These are phyloP conservation scores for Steromphala cineraria DNA, from an alignment of 2,888 invertebrate genomes.

Conservation along the genomic window DNA sequence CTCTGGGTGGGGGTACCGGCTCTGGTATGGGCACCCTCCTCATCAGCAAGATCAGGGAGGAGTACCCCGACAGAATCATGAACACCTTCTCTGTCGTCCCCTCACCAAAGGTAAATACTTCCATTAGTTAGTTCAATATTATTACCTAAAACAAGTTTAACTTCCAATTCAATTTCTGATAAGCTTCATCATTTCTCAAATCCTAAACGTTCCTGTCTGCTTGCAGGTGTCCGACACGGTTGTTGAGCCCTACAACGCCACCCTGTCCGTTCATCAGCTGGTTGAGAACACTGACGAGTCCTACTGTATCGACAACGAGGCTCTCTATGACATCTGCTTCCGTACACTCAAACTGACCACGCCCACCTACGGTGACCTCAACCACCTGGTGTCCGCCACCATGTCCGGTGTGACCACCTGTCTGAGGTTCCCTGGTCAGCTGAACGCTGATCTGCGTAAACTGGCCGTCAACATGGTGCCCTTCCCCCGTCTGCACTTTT, in stretches of 20 bases:
- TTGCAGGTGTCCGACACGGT: constrained; percentile 82
- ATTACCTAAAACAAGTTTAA: no score
- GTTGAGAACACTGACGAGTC: constrained; percentile 93
- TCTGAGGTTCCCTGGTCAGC: background rate
- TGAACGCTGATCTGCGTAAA: constrained; percentile 1
- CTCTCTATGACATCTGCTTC: constrained; percentile 91
- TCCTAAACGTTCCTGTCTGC: no score
- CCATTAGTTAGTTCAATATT: background rate
- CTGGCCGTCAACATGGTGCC: constrained; percentile 1
- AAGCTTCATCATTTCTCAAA: no score
- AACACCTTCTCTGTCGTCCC: constrained; percentile 96
- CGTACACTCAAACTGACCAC: constrained; percentile 87
- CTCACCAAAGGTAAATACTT: constrained; percentile 82
- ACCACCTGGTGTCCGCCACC: constrained; percentile 81
- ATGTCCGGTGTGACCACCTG: background rate
- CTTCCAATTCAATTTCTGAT: no score
- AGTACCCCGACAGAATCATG: constrained; percentile 93
- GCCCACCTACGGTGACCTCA: constrained; percentile 91
- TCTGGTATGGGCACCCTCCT: constrained; percentile 92
- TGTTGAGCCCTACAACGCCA: constrained; percentile 80
- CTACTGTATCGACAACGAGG: constrained; percentile 92
- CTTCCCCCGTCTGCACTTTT: constrained; percentile 1
- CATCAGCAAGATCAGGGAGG: constrained; percentile 96
- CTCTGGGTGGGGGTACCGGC: constrained; percentile 91
- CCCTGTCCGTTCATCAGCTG: constrained; percentile 91